These are phyloP conservation scores for Andrena marginata DNA, from an alignment of 2,888 invertebrate genomes.

Conservation along the genomic window DNA sequence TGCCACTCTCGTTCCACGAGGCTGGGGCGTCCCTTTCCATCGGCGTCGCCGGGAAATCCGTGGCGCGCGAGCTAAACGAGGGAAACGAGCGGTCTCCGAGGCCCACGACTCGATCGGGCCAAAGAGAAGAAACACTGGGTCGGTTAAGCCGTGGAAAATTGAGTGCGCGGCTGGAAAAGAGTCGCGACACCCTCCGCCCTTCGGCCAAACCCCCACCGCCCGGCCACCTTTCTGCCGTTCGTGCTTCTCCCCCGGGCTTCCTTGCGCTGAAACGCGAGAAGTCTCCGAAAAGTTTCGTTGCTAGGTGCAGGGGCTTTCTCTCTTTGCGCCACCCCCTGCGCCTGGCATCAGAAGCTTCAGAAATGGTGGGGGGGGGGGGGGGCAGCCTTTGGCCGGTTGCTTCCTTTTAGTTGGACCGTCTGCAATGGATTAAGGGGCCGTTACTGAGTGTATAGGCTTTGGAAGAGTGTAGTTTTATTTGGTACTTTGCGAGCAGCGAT, in stretches of 20 bases:
- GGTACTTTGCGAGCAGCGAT: not conserved
- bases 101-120: slow-evolving; percentile 60
- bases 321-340: not conserved
- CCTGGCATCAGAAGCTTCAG: slow-evolving; percentile 16
- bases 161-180: slow-evolving; percentile 76
- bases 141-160: slow-evolving; percentile 83
- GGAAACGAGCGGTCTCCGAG: slow-evolving; percentile 69
- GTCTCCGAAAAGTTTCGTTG: slow-evolving; percentile 54
- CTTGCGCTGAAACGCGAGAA: slow-evolving; percentile 37
- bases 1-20: not conserved
- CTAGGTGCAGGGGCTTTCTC: not conserved
- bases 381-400: not conserved
- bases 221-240: not conserved
- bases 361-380: not conserved
- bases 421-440: slow-evolving; percentile 33
- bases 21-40: not conserved
- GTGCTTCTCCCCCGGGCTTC: not conserved
- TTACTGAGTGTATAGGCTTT: not conserved
- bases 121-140: slow-evolving; percentile 60
- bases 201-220: not conserved
- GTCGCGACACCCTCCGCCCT: slow-evolving; percentile 12
- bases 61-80: slow-evolving; percentile 60
- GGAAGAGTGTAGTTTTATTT: not conserved
- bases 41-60: slow-evolving; percentile 12
- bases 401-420: not conserved